These are phyloP conservation scores for Plestiodon gilberti DNA, from an alignment of 2,113 vertebrate species.

Conservation along the genomic window DNA sequence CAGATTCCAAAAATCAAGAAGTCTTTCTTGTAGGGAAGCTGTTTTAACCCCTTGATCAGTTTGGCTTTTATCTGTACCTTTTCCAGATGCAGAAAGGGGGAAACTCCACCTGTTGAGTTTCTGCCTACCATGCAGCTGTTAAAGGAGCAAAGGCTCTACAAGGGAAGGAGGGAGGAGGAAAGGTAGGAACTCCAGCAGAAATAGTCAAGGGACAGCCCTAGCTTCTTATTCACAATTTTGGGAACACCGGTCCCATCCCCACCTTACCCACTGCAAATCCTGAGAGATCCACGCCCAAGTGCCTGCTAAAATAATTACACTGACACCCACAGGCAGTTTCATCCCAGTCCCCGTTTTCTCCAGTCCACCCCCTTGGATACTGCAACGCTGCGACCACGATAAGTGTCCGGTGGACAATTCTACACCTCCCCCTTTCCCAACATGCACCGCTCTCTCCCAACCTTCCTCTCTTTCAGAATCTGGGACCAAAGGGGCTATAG, in stretches of 20 bases:
- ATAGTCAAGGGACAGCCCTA: neutral
- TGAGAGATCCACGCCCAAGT: neutral
- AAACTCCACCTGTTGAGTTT: neutral
- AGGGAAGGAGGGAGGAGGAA: neutral
- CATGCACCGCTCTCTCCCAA: neutral
- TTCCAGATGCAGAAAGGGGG: neutral
- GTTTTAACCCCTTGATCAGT: neutral
- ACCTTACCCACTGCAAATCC: neutral
- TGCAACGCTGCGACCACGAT: neutral
- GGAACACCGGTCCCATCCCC: neutral
- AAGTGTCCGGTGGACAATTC: too few species aligned
- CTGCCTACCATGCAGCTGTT: neutral
- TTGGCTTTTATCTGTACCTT: neutral
- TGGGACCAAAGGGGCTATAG: accelerated
- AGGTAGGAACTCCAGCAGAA: neutral
- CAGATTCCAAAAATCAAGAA: too few species aligned
- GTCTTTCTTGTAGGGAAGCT: neutral
- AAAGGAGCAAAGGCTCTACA: neutral
- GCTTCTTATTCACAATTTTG: neutral
- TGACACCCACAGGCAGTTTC: neutral
- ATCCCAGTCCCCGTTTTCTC: neutral
- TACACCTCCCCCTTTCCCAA: neutral
- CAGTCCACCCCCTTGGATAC: accelerated
- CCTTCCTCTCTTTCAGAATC: too few species aligned
- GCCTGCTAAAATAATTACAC: too few species aligned